Evolutionary conservation across 2,113 vertebrate genomes (phyloP).

Genomic region (Apaloderma vittatum): DNA sequence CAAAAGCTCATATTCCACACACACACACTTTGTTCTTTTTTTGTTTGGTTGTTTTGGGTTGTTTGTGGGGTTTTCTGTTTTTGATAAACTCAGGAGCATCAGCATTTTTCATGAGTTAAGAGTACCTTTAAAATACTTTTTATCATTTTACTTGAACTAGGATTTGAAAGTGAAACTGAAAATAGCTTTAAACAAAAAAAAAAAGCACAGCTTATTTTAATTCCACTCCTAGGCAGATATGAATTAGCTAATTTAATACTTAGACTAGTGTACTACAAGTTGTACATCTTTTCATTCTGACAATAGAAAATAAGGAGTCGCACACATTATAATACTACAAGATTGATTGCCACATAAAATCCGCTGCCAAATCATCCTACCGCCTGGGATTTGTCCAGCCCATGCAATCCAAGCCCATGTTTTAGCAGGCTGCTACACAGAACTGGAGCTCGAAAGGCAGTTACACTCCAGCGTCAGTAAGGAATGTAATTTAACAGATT

Average conservation of each 20-base stretch:
- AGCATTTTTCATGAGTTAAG: constrained; percentile 35
- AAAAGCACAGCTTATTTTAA: constrained; percentile 30
- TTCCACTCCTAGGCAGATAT: neutral
- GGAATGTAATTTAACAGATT: neutral
- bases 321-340: no score
- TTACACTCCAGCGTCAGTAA: neutral
- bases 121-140: constrained; percentile 22
- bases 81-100: neutral
- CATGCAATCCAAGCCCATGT: neutral
- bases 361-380: neutral
- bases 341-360: neutral
- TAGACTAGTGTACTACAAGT: neutral
- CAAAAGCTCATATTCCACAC: neutral
- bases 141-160: constrained; percentile 35
- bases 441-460: neutral
- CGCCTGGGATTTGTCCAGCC: neutral
- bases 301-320: neutral
- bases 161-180: constrained; percentile 32
- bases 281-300: neutral
- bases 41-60: no score
- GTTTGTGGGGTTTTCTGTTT: no score
- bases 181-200: neutral
- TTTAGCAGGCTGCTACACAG: neutral
- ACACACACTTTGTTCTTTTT: no score
- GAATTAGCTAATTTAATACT: neutral